Base-by-base conservation (phyloP, 2,113 vertebrate species). In the Tetrax tetrax region DNA sequence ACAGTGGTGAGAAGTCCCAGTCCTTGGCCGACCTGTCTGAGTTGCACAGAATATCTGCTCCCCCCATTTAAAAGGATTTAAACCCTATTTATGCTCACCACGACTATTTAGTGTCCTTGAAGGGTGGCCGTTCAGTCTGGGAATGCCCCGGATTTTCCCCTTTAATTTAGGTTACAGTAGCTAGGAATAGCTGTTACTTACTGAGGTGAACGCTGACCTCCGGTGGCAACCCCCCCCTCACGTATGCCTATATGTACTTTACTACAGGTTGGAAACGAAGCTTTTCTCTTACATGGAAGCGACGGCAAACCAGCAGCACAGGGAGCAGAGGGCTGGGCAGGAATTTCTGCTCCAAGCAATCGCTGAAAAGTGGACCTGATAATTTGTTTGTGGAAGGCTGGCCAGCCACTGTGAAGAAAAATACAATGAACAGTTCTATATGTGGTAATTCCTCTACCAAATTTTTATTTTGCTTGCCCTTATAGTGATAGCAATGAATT, bases 61-160 rank as follows among this genome's bases (percentile, higher is more conserved):
- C 11, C 18, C 43, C 8, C 13, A 6, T 66, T 60, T 63, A 19
- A 56, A 61, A 63, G 24, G 12, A 38, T 57, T 57, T 59, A 60
- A 51, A 50, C 54, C 13, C 33, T 22, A 16, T 33, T 24, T 41
- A 21, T 63, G 48, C 48, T 83, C 60, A 35, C 47, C 21, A n/a
- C 1, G 7, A 45, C 18, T 28, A 63, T 84, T 25, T 54, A 17
- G 0, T 27, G 16, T 29, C 29, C 29, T 22, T 31, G n/a, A 51
- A 21, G 12, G 4, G 18, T 25, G 47, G 18, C 9, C 1, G 0
- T 10, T 11, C 0, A 1, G 10, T 25, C 22, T 1, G 1, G 18
- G 31, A 12, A 4, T 69, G 29, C 33, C 29, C 43, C 17, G 48
- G 6, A 22, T 31, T 43, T 45, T 50, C 11, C 6, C 6, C 22